Base-by-base conservation (phyloP, 1,140 invertebrate species). In the Leptoteleia sp. region DNA sequence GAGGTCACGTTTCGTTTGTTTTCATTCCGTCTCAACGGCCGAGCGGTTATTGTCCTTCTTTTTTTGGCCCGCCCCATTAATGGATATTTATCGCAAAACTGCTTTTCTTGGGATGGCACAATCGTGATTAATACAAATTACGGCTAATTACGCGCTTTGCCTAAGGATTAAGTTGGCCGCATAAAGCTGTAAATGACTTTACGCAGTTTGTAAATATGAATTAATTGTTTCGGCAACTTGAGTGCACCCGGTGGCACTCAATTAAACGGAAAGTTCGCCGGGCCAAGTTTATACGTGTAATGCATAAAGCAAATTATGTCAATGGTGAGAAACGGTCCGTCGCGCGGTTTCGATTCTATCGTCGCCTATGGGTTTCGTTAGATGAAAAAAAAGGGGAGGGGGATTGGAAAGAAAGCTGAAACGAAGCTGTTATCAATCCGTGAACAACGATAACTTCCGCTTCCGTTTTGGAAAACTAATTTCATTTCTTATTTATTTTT, bases 101-200 rank as follows among this genome's bases (percentile, higher is more conserved):
- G 2, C 1, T 27, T 27, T 45, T 13, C 42, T 45, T 45, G n/a
- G 15, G 13, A 16, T 31, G 31, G 12, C n/a, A n/a, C 31, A 48
- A 48, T 48, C 8, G 12, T 22, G 12, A 27, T 45, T 27, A 25
- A 48, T 48, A 50, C 29, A 3, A 54, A 54, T 38, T 38, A 38
- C 25, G 38, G 15, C 17, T 13, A 54, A 54, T 38, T 38, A 38
- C n/a, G n/a, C 8, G 7, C 4, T 54, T 38, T 1, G 19, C 8
- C 16, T 35, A 9, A 15, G 17, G 27, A n/a, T n/a, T 54, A 22
- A 54, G 33, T 54, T 54, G 1, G 11, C 8, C 15, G n/a, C 50
- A 38, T 38, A 54, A 54, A 35, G 15, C 22, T 37, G 15, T 35
- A 52, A n/a, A n/a, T n/a, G n/a, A n/a, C n/a, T n/a, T n/a, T n/a